Conservation (phyloP, 2,113 vertebrate species). For the Pungitius pungitius region DNA sequence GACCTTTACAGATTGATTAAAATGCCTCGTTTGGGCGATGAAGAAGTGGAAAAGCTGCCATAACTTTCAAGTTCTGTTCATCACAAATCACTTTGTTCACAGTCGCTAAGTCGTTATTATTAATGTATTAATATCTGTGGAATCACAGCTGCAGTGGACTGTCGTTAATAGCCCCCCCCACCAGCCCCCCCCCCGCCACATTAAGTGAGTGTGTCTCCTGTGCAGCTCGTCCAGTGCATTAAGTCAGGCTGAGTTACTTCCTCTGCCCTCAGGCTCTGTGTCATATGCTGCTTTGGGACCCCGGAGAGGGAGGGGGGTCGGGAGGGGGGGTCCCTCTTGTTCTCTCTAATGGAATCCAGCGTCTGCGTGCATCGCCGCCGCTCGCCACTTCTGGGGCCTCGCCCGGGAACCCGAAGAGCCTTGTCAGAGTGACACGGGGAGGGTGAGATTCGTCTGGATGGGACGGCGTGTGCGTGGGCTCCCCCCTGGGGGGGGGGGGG, state of each 20-base stretch:
- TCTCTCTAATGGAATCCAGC: conserved; percentile 64
- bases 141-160: conserved; percentile 14
- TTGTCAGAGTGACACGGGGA: conserved; percentile 22
- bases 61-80: neutral
- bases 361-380: neutral
- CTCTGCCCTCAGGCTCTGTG: conserved; percentile 64
- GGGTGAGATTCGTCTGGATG: conserved; percentile 16
- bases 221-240: conserved; percentile 51
- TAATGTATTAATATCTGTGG: neutral
- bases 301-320: conserved; percentile 28
- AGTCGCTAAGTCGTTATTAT: conserved; percentile 16
- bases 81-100: neutral
- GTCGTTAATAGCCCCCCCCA: conserved; percentile 26
- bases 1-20: neutral
- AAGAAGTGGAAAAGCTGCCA: neutral
- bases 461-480: neutral
- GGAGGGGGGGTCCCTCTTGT: conserved; percentile 46
- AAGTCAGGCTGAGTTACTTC: conserved; percentile 54
- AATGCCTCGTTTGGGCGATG: neutral
- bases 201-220: conserved; percentile 31
- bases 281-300: conserved; percentile 67
- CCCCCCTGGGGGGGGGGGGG: too few relatives aligned
- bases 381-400: neutral
- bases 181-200: neutral
- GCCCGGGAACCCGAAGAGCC: conserved; percentile 13